Evolutionary conservation across 2,113 vertebrate genomes (phyloP), one percentile per base, ranked within the genome.

Genomic region (Rutilus rutilus): DNA sequence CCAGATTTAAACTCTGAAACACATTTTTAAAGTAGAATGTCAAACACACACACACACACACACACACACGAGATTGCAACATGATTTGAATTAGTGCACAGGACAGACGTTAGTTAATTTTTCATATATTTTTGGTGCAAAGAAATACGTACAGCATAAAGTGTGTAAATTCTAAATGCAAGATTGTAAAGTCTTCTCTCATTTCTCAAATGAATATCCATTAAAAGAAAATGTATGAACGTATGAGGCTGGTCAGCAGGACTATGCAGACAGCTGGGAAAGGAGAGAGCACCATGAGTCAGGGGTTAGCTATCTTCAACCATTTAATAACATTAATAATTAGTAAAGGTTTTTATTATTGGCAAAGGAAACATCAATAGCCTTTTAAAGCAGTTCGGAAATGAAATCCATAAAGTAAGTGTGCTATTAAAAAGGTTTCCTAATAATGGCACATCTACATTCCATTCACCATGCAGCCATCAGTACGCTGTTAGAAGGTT

Each of bases 321-420:
- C 94, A 95, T 95, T 95, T 95, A 95, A 94, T 95, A 95, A 95
- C 94, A 94, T 95, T 93, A 94, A 95, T 95, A 95, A 94, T 95
- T 95, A 94, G 94, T 95, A 94, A 94, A 94, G 93, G 93, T 95
- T 94, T 95, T 94, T 95, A 95, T 95, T 95, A 95, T 94, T 93
- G 94, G 93, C 93, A 92, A 91, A 91, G 94, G 91, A 92, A 94
- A 92, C 93, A 94, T 95, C 93, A 92, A 94, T 95, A 93, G 90
- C 90, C 90, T 90, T 89, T 94, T 93, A 94, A 95, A 93, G 87
- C 87, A 87, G 94, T 94, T 88, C 73, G 86, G 83, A 87, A 85
- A 94, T 95, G 93, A 93, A 95, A 93, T 94, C 92, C 93, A 94
- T 95, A 93, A 91, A 93, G 93, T 93, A 92, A 90, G 93, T 92